Base-by-base conservation (phyloP, 1,140 invertebrate genomes). In the Aricia agestis region DNA sequence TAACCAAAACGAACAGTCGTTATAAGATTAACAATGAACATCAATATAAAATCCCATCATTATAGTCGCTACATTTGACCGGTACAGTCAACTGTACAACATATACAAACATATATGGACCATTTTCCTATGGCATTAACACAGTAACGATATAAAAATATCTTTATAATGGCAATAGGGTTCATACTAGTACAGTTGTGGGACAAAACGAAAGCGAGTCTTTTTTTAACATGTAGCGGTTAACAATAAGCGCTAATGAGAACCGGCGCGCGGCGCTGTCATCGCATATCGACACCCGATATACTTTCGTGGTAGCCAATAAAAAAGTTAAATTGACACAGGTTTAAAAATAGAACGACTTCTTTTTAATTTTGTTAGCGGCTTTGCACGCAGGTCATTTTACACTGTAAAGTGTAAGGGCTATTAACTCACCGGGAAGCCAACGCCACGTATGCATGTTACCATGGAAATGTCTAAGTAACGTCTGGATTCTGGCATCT, bases 321-420 rank as follows among this genome's bases (percentile, higher is more conserved):
- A 74, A 78, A 78, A 76, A 76, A 78, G 18, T 25, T 19, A 63
- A 79, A 79, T 78, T 76, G 74, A 80, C 75, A 71, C 71, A 45
- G 57, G 72, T 74, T 80, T 80, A 80, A 80, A 80, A 76, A 80
- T 80, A 80, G 78, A 79, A 79, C 71, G 68, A 59, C 65, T 72
- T 59, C 3, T 70, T 66, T 66, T 72, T 76, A 74, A 72, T 77
- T 78, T 61, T 72, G n/a, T 5, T 68, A 42, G 65, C 67, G 72
- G 74, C 75, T 69, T 73, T 76, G 45, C 45, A 52, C 45, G 45
- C 11, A 52, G 45, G 13, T 52, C 45, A 52, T 52, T 52, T 52
- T 52, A 52, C 42, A n/a, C n/a, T n/a, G n/a, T n/a, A 45, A 9
- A 9, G 7, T 11, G 9, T 9, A 45, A n/a, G n/a, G n/a, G n/a